A percentile compares a stretch with the other conserved stretches of the same genome.
phyloP scores from a whole-genome alignment of 1,140 invertebrate genomes.

The Bilobella aurantiaca region DNA sequence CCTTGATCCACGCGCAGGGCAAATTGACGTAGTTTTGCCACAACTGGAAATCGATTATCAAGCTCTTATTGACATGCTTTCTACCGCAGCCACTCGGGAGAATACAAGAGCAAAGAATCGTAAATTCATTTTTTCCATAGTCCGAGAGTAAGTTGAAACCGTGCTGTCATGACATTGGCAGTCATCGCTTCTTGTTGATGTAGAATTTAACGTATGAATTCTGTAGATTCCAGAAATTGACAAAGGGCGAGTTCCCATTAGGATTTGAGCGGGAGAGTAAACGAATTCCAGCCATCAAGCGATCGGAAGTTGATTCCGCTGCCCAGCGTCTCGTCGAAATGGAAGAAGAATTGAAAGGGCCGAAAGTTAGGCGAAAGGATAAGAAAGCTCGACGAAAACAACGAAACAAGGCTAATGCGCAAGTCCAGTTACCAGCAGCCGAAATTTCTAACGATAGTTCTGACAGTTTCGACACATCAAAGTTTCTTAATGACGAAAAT shows the following conservation, averaged over 20 bases:
- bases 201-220: too few species aligned
- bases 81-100: background rate
- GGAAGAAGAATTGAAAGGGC: slow-evolving; percentile 39
- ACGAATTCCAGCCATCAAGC: slow-evolving; percentile 34
- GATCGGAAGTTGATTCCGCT: slow-evolving; percentile 38
- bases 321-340: slow-evolving; percentile 39
- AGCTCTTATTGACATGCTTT: slow-evolving; percentile 38
- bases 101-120: background rate
- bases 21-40: slow-evolving; percentile 58
- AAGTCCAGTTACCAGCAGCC: background rate
- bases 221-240: slow-evolving; percentile 48
- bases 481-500: slow-evolving; percentile 23
- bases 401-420: too few species aligned
- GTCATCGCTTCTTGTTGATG: slow-evolving; percentile 11
- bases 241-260: slow-evolving; percentile 51
- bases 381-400: slow-evolving; percentile 26
- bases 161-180: slow-evolving; percentile 4
- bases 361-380: slow-evolving; percentile 29
- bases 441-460: slow-evolving; percentile 12
- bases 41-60: slow-evolving; percentile 54
- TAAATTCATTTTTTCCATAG: background rate
- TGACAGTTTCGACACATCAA: slow-evolving; percentile 23
- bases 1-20: slow-evolving; percentile 63
- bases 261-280: slow-evolving; percentile 44
- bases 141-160: slow-evolving; percentile 36